These are phyloP conservation scores for Channallabes apus DNA, from an alignment of 2,797 vertebrate species.

Conservation along the genomic window DNA sequence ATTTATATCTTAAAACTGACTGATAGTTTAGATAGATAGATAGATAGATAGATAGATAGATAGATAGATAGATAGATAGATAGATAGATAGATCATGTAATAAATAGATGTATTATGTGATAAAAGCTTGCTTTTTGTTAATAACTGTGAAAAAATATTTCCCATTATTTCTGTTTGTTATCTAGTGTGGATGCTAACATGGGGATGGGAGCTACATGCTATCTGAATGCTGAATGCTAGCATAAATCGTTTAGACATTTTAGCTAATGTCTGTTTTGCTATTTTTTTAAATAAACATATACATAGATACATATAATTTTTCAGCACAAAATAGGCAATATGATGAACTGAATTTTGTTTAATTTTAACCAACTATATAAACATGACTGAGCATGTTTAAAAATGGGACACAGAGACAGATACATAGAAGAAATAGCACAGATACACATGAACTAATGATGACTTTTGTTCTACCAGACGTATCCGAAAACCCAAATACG, in stretches of 20 bases:
- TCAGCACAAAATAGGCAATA: too few relatives aligned
- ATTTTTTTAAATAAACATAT: too few relatives aligned
- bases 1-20: not conserved
- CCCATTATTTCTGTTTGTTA: not conserved
- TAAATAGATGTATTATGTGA: not conserved
- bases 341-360: too few relatives aligned
- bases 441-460: too few relatives aligned
- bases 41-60: not conserved
- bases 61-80: not conserved
- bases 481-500: too few relatives aligned
- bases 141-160: not conserved
- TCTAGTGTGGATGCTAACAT: not conserved
- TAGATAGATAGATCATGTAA: not conserved
- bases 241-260: not conserved
- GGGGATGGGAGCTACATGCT: not conserved
- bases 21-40: not conserved
- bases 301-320: too few relatives aligned
- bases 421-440: too few relatives aligned
- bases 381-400: too few relatives aligned
- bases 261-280: too few relatives aligned
- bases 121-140: not conserved
- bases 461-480: too few relatives aligned
- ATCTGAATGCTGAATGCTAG: not conserved
- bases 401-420: too few relatives aligned
- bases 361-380: too few relatives aligned